phyloP scores from a whole-genome alignment of 2,797 vertebrate species.

The Masticophis lateralis region DNA sequence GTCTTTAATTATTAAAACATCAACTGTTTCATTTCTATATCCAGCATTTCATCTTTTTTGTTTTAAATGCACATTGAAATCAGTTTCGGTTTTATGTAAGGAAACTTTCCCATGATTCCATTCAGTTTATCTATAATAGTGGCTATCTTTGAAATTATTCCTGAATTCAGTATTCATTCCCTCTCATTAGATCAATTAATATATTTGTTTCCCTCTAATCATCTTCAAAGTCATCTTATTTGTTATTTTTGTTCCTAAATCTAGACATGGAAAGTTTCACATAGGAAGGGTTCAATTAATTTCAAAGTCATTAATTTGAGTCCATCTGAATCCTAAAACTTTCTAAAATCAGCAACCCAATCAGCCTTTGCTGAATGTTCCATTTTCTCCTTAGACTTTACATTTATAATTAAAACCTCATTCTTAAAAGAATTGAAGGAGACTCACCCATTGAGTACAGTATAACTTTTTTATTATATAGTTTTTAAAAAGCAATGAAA shows the following conservation, averaged over 20 bases:
- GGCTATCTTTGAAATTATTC: not conserved
- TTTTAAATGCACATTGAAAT: not conserved
- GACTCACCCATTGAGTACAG: too few species aligned
- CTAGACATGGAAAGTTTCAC: not conserved
- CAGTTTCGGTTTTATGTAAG: not conserved
- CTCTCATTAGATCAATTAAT: not conserved
- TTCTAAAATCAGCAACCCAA: not conserved
- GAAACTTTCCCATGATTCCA: not conserved
- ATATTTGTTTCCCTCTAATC: not conserved
- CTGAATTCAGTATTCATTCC: not conserved
- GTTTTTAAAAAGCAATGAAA: too few species aligned
- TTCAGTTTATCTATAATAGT: not conserved
- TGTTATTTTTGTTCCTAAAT: not conserved
- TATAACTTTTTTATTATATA: too few species aligned
- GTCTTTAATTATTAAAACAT: not conserved
- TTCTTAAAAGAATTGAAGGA: not conserved
- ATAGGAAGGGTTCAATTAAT: not conserved
- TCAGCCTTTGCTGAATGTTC: not conserved
- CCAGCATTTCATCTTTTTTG: not conserved
- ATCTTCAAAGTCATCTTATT: not conserved
- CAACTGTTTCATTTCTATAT: not conserved
- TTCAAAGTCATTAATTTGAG: not conserved
- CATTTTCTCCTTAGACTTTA: not conserved
- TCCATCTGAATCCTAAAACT: not conserved
- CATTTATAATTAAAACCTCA: too few species aligned